Evolutionary conservation across 1,140 invertebrate genomes (phyloP).

Genomic region (Anthonomus grandis): DNA sequence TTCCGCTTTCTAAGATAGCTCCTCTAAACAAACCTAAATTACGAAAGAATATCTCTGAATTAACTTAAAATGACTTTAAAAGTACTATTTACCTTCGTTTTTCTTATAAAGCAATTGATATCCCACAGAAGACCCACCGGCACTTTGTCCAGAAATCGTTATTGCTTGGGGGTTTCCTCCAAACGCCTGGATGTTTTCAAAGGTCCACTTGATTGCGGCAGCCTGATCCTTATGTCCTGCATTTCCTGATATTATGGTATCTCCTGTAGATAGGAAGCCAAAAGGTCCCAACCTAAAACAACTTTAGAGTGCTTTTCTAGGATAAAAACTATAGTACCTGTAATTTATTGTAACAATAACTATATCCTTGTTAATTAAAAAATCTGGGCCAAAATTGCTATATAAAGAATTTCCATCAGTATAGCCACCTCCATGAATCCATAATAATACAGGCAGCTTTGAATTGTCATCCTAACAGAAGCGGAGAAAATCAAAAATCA

Average conservation of each 20-base stretch:
- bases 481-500: no score
- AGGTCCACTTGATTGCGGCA: constrained; percentile 12
- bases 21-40: constrained; percentile 11
- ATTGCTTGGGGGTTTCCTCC: constrained; percentile 7
- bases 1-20: constrained; percentile 15
- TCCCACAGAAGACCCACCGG: constrained; percentile 6
- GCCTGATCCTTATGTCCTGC: constrained; percentile 19
- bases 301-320: not conserved
- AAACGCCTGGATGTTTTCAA: constrained; percentile 9
- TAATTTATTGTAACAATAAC: constrained; percentile 28
- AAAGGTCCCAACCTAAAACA: constrained; percentile 10
- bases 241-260: constrained; percentile 10
- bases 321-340: constrained; percentile 1
- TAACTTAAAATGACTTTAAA: not conserved
- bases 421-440: constrained; percentile 29
- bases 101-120: constrained; percentile 8
- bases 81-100: constrained; percentile 11
- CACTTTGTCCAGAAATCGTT: constrained; percentile 13
- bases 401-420: constrained; percentile 5
- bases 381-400: constrained; percentile 49
- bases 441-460: constrained; percentile 21
- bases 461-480: constrained; percentile 6
- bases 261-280: constrained; percentile 17
- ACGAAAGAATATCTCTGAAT: no score
- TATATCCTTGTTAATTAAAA: constrained; percentile 21